phyloP scores from a whole-genome alignment of 2,888 invertebrate genomes.

The Cordylochernes scorpioides region DNA sequence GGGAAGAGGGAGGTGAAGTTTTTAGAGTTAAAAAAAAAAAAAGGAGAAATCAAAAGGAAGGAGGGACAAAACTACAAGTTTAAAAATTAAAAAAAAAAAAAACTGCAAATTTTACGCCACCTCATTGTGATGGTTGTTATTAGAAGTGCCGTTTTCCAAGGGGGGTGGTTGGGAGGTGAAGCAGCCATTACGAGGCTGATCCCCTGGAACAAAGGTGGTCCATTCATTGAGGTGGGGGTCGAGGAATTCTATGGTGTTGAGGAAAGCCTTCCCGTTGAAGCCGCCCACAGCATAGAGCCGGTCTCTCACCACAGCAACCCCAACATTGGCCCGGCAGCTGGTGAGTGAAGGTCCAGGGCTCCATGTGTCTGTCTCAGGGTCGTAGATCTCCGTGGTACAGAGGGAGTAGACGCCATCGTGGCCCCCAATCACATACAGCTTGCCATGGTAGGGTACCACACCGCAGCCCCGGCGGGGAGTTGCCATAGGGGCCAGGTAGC shows the following conservation, averaged over 20 bases:
- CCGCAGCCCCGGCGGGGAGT: conserved; percentile 43
- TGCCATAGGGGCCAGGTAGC: conserved; percentile 32
- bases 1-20: too few species aligned
- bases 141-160: too few species aligned
- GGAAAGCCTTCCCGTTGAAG: conserved; percentile 47
- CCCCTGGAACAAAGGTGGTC: conserved; percentile 32
- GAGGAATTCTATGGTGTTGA: conserved; percentile 53
- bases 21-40: too few species aligned
- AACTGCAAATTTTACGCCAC: too few species aligned
- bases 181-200: too few species aligned
- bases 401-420: conserved; percentile 42
- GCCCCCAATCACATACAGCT: conserved; percentile 33
- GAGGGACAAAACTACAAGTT: too few species aligned
- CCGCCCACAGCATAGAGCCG: conserved; percentile 57
- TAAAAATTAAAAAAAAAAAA: too few species aligned
- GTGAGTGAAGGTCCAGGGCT: conserved; percentile 43
- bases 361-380: conserved; percentile 36
- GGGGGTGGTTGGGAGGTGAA: too few species aligned
- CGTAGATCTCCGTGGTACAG: conserved; percentile 35
- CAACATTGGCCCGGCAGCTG: conserved; percentile 39
- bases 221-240: conserved; percentile 43
- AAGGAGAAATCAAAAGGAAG: too few species aligned
- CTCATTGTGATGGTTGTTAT: too few species aligned
- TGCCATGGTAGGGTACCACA: conserved; percentile 37
- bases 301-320: conserved; percentile 40